Percentiles rank a stretch among this genome's conserved stretches.
phyloP scores from a whole-genome alignment of 2,797 vertebrate species.

The Mormyrops attenuatus region DNA sequence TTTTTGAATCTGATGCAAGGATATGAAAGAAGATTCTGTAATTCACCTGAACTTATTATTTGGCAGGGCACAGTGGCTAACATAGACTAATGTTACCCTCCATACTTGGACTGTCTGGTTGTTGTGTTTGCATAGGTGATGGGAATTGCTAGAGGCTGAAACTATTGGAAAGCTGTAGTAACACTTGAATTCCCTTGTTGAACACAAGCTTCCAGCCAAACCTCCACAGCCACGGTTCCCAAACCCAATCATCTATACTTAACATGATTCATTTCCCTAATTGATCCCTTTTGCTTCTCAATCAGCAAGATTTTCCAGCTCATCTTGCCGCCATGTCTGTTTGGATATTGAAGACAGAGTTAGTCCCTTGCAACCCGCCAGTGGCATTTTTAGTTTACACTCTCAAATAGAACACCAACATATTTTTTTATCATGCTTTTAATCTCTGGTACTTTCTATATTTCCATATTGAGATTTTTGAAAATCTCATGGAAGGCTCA shows the following conservation, averaged over 20 bases:
- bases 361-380: neutral
- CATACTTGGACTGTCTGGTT: neutral
- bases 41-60: constrained; percentile 11
- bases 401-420: neutral
- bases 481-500: neutral
- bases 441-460: neutral
- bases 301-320: neutral
- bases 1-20: constrained; percentile 12
- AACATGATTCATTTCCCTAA: constrained; percentile 8
- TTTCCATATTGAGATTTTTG: neutral
- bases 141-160: neutral
- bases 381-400: neutral
- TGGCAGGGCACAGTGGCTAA: neutral
- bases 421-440: constrained; percentile 8
- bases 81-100: neutral
- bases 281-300: constrained; percentile 7
- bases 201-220: neutral
- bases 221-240: neutral
- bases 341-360: neutral
- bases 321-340: neutral
- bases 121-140: neutral
- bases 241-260: neutral
- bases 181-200: neutral
- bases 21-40: neutral
- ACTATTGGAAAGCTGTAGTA: neutral